Evolutionary conservation across 2,797 vertebrate species (phyloP), one percentile per base, ranked within the genome.

Genomic region (Dendrocincla tyrannina): DNA sequence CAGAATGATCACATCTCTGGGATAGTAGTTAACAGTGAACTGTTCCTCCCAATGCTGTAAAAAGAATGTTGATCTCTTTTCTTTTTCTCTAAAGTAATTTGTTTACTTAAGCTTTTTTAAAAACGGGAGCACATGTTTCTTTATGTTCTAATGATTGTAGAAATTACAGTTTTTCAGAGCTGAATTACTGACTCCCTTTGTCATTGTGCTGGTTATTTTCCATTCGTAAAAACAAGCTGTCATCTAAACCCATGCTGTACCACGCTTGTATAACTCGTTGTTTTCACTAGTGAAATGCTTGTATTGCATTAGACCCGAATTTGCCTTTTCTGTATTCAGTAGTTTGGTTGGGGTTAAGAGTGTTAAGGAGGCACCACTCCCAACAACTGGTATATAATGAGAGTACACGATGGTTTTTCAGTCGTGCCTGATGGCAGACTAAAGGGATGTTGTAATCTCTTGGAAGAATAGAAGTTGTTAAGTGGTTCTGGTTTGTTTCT

Each of bases 141-240:
- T 89, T 91, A 82, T 89, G 33, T 94, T 78, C 62, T 75, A 50
- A 84, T 62, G 67, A 62, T 68, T 66, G 39, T 68, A 81, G 73
- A 66, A 95, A 83, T 95, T 88, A 30, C 46, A 73, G 83, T 50
- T 94, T 92, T 89, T 83, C 89, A 88, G 68, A 89, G 47, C 62
- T 84, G 78, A 95, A 88, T 96, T 88, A 83, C 70, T 84, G 83
- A 4, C 70, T 62, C 30, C 24, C 49, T 89, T 85, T 82, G 67
- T 83, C 47, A 32, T 78, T 78, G 53, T 89, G 79, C 82, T 89
- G 32, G 62, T 84, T 94, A 44, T 95, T 96, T 94, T 91, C 88
- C 76, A 35, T 91, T 76, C 0, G 30, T 70, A 59, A 94, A 90
- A 96, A 60, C 66, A 88, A 89, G 73, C 67, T 93, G 85, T 91